Percentiles rank a stretch among this genome's conserved stretches.
Evolutionary conservation across 2,888 invertebrate genomes (phyloP).

Genomic region (Eretmocerus hayati): DNA sequence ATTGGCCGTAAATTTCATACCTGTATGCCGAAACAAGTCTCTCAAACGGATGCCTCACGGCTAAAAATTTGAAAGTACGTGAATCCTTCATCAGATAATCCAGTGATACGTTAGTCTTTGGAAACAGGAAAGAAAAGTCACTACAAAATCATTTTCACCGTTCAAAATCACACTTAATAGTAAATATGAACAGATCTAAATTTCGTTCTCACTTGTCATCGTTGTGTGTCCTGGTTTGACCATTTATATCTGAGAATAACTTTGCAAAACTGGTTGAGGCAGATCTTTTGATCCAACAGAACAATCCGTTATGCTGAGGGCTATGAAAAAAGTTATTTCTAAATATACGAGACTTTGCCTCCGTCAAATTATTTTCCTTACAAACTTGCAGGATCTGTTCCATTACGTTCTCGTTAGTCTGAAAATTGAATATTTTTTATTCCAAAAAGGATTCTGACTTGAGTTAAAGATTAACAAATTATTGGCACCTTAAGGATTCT

Average conservation of each 20-base stretch:
- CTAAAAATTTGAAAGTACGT: conserved; percentile 36
- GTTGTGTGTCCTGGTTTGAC: conserved; percentile 26
- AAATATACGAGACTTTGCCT: background rate
- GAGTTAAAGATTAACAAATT: no score
- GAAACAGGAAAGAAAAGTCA: conserved; percentile 33
- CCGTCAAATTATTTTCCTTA: conserved; percentile 33
- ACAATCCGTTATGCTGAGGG: conserved; percentile 32
- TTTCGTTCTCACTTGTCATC: conserved; percentile 35
- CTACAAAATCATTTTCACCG: conserved; percentile 27
- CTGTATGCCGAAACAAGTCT: conserved; percentile 44
- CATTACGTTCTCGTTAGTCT: background rate
- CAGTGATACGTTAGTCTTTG: conserved; percentile 29
- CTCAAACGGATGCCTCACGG: conserved; percentile 44
- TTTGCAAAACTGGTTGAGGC: conserved; percentile 45
- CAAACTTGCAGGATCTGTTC: conserved; percentile 31
- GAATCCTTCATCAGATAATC: conserved; percentile 26
- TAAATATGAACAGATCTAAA: no score
- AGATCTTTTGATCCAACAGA: conserved; percentile 45
- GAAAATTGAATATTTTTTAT: no score
- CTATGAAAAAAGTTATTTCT: conserved; percentile 37
- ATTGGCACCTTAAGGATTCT: no score
- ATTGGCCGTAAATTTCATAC: conserved; percentile 26
- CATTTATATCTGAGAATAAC: conserved; percentile 37
- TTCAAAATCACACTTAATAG: no score
- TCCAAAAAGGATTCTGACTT: no score